Conservation (phyloP, 2,888 invertebrate genomes). For the Ceramica pisi region DNA sequence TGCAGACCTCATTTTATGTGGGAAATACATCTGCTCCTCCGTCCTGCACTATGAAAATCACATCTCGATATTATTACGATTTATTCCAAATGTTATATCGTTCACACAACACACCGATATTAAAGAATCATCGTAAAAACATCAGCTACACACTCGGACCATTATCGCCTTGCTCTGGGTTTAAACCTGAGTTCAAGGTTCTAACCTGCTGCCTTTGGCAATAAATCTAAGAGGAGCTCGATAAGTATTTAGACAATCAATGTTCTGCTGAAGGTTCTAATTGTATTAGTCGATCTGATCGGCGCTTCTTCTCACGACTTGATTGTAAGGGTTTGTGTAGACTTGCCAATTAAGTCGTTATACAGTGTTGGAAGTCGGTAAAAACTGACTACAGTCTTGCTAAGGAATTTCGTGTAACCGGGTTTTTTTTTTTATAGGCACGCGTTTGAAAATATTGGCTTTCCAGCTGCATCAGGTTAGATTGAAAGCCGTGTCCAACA, state of each 20-base stretch:
- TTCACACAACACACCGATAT: slow-evolving; percentile 33
- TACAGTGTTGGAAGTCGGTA: no score
- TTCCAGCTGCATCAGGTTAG: no score
- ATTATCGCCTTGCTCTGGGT: slow-evolving; percentile 24
- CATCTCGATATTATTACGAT: slow-evolving; percentile 11
- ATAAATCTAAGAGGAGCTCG: slow-evolving; percentile 47
- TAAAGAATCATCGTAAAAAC: slow-evolving; percentile 45
- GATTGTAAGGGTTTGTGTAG: slow-evolving; percentile 27
- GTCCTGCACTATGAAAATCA: background rate
- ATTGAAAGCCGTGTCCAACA: no score
- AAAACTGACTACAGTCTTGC: no score
- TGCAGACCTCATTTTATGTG: no score
- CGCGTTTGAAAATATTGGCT: no score
- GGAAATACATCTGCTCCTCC: no score
- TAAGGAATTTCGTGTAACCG: no score
- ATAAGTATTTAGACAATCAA: slow-evolving; percentile 61
- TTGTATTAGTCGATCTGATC: slow-evolving; percentile 70
- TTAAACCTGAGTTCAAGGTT: slow-evolving; percentile 52
- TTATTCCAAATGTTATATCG: slow-evolving; percentile 43
- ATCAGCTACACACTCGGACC: slow-evolving; percentile 23
- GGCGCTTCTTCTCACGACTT: slow-evolving; percentile 67
- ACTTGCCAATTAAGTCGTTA: background rate
- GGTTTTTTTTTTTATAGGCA: no score
- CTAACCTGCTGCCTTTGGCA: slow-evolving; percentile 26
- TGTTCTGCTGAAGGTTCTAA: slow-evolving; percentile 64